These are phyloP conservation scores for Enoplosus armatus DNA, from an alignment of 2,797 vertebrate genomes.

Conservation along the genomic window DNA sequence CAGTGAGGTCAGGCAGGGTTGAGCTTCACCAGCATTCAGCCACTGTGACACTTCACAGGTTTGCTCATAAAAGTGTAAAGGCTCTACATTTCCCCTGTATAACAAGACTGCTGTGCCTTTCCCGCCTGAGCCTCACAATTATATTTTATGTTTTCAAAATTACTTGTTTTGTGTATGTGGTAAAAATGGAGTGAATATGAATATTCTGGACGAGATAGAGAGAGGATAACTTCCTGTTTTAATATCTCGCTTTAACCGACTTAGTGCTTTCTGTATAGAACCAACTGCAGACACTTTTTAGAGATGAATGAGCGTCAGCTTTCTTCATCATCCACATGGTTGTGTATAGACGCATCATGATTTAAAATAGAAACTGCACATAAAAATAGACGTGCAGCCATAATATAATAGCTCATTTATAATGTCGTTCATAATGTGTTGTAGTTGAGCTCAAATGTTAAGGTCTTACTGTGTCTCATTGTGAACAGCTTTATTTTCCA, in stretches of 20 bases:
- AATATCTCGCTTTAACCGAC: neutral
- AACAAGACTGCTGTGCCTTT: neutral
- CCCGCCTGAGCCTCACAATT: neutral
- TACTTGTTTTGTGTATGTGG: neutral
- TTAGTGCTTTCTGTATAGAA: neutral
- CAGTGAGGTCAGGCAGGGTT: conserved; percentile 45
- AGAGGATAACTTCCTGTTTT: conserved; percentile 14
- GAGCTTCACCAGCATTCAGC: conserved; percentile 35
- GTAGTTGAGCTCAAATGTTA: conserved; percentile 1
- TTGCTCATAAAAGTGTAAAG: conserved; percentile 38
- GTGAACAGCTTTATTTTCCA: conserved; percentile 9
- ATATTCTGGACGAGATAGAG: neutral
- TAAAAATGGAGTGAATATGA: conserved; percentile 3
- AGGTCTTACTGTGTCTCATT: neutral
- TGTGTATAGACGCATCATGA: neutral
- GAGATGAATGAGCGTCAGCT: neutral
- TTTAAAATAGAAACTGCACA: conserved; percentile 19
- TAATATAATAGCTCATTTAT: conserved; percentile 15
- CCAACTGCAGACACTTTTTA: neutral
- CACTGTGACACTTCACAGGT: conserved; percentile 31
- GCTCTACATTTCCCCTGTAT: conserved; percentile 10
- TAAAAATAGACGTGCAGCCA: too few relatives aligned
- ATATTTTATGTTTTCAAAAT: conserved; percentile 18
- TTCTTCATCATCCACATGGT: neutral
- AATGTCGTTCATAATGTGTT: neutral